Conservation (phyloP, 2,888 invertebrate species). For the Ligdia adustata region DNA sequence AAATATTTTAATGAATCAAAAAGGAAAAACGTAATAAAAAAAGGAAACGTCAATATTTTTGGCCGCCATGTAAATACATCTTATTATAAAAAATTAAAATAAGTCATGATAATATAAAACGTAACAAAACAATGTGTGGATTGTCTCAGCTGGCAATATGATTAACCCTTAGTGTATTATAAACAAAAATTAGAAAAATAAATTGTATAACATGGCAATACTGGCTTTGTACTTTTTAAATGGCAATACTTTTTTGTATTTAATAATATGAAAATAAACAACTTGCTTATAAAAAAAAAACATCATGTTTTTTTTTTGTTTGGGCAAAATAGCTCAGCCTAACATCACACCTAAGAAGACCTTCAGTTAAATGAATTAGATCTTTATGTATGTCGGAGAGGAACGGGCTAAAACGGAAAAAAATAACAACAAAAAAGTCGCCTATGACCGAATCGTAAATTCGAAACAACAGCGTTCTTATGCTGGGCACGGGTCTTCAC, state of each 20-base stretch:
- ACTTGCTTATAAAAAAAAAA: no score
- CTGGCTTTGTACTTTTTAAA: constrained; percentile 30
- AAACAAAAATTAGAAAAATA: constrained; percentile 13
- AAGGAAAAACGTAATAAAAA: neutral
- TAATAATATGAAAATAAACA: no score
- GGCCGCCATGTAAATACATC: constrained; percentile 20
- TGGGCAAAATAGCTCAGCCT: no score
- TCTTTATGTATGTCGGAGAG: no score
- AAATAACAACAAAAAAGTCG: no score
- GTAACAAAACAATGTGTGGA: constrained; percentile 28
- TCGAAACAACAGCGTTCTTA: no score
- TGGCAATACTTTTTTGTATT: constrained; percentile 24
- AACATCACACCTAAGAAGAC: no score
- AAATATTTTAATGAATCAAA: neutral
- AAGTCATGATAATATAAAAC: constrained; percentile 21
- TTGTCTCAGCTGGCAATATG: constrained; percentile 10
- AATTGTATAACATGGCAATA: constrained; percentile 19
- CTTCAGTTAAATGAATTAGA: no score
- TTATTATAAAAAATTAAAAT: constrained; percentile 19
- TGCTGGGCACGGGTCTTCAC: no score
- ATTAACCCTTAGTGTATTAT: constrained; percentile 13
- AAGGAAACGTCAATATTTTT: constrained; percentile 20
- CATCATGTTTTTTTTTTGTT: no score
- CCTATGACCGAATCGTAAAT: no score
- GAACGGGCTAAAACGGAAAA: no score